These are phyloP conservation scores for Mermis nigrescens DNA, from an alignment of 2,888 invertebrate genomes.

Conservation along the genomic window DNA sequence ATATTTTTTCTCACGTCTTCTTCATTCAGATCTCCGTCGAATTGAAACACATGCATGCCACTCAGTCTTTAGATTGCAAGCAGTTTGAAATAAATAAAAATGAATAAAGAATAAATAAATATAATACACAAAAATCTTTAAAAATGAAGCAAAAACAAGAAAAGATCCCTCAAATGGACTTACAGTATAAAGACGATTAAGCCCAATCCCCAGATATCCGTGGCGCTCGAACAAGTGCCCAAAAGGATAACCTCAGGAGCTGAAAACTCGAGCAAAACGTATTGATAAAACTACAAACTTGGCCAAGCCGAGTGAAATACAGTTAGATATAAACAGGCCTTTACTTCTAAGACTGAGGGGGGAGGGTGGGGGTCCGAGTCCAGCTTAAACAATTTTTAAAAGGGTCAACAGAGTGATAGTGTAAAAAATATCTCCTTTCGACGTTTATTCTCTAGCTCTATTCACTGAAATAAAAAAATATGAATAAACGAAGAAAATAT, in stretches of 20 bases:
- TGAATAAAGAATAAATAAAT: neutral
- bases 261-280: constrained; percentile 29
- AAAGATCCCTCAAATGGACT: constrained; percentile 22
- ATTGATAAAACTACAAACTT: neutral
- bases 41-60: constrained; percentile 74
- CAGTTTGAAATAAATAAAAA: neutral
- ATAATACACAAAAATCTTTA: neutral
- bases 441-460: too few species aligned
- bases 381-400: too few species aligned
- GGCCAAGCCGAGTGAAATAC: too few species aligned
- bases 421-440: too few species aligned
- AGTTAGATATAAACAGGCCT: too few species aligned
- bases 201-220: constrained; percentile 85
- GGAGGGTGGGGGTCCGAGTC: too few species aligned
- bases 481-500: too few species aligned
- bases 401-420: too few species aligned
- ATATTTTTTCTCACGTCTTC: constrained; percentile 76
- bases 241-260: constrained; percentile 73
- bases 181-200: constrained; percentile 66
- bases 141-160: neutral
- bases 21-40: constrained; percentile 44
- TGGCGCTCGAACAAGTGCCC: constrained; percentile 63
- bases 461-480: too few species aligned
- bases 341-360: too few species aligned
- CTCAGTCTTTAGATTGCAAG: constrained; percentile 53